A percentile compares a stretch with the other conserved stretches of the same genome.
phyloP scores from a whole-genome alignment of 2,888 invertebrate species.

The Patella depressa region DNA sequence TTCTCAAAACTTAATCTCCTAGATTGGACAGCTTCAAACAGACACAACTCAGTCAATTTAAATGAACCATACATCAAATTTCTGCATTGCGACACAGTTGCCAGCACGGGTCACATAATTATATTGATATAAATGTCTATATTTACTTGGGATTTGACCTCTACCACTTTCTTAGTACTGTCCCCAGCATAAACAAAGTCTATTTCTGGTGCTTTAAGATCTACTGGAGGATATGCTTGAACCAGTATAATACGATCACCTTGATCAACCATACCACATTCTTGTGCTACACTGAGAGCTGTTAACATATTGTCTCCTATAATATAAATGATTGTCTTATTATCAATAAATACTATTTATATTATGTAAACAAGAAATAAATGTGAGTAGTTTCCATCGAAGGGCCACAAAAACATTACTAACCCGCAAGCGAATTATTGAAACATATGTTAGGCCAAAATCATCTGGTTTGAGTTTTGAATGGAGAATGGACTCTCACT shows the following conservation, averaged over 20 bases:
- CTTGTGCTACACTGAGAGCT: slow-evolving; percentile 87
- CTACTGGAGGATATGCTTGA: slow-evolving; percentile 57
- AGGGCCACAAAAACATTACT: neutral
- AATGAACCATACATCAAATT: too few relatives aligned
- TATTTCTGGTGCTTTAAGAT: slow-evolving; percentile 34
- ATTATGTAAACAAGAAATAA: neutral
- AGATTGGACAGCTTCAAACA: too few relatives aligned
- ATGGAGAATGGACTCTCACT: too few relatives aligned
- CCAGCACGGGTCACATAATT: too few relatives aligned
- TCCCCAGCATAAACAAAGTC: slow-evolving; percentile 61
- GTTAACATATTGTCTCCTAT: slow-evolving; percentile 81
- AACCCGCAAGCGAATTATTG: too few relatives aligned
- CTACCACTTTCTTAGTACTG: slow-evolving; percentile 45
- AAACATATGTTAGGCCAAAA: too few relatives aligned
- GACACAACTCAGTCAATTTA: too few relatives aligned
- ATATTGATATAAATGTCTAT: neutral
- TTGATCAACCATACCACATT: slow-evolving; percentile 84
- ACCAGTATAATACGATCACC: slow-evolving; percentile 76
- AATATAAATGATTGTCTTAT: slow-evolving; percentile 34
- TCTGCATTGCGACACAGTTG: too few relatives aligned
- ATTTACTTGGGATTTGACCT: slow-evolving; percentile 33
- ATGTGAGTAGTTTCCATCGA: too few relatives aligned
- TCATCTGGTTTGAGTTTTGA: too few relatives aligned
- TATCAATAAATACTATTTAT: slow-evolving; percentile 85
- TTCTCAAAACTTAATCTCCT: too few relatives aligned